These are phyloP conservation scores for Yoshiicerus persimilis DNA, from an alignment of 1,140 invertebrate genomes.

Conservation along the genomic window DNA sequence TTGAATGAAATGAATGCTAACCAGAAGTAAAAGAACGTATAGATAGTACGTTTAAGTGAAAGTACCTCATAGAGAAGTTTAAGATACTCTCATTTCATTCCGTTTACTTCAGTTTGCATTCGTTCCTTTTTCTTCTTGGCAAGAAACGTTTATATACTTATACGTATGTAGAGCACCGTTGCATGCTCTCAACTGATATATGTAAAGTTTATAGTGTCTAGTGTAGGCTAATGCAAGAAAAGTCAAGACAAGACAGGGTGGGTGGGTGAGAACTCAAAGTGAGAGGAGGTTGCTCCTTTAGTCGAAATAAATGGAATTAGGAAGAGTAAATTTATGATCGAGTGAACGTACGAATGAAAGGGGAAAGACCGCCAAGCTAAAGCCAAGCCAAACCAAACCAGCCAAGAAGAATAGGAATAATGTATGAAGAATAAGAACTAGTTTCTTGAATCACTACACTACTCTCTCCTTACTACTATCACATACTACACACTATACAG, in stretches of 20 bases:
- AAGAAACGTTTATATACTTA: neutral
- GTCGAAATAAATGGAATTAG: slow-evolving; percentile 29
- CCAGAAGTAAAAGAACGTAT: neutral
- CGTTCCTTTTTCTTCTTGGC: neutral
- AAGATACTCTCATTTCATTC: neutral
- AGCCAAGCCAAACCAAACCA: neutral
- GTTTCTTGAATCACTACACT: neutral
- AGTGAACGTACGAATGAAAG: slow-evolving; percentile 18
- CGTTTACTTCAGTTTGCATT: neutral
- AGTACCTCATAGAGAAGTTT: neutral
- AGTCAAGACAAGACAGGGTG: neutral
- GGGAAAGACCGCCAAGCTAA: neutral
- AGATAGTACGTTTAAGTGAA: slow-evolving; percentile 1
- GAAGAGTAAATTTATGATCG: slow-evolving; percentile 29
- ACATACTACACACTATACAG: neutral
- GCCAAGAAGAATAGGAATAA: slow-evolving; percentile 19
- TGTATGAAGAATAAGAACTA: slow-evolving; percentile 8
- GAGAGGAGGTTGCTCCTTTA: slow-evolving; percentile 19
- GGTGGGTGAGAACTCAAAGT: slow-evolving; percentile 13
- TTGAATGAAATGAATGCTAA: slow-evolving; percentile 21
- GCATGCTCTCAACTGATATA: neutral
- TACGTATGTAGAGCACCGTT: neutral
- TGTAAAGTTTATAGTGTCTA: neutral
- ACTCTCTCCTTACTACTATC: too few species aligned
- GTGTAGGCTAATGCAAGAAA: neutral